Evolutionary conservation across 2,797 vertebrate species (phyloP).

Genomic region (Enteromius paludinosus): DNA sequence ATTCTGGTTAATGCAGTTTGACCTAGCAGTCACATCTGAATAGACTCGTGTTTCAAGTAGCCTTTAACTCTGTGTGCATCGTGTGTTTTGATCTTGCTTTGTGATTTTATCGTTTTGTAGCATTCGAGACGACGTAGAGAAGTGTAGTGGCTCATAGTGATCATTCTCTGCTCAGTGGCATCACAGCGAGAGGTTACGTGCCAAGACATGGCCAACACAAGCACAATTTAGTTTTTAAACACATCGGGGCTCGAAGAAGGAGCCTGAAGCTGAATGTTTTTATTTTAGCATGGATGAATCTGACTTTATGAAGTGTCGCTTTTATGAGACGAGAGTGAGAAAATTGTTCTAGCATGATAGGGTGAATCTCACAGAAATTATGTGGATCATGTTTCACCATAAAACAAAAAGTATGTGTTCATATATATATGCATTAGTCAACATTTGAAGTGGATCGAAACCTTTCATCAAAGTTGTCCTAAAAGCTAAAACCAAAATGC

Average conservation of each 20-base stretch:
- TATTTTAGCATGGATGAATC: constrained; percentile 5
- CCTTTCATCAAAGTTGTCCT: no score
- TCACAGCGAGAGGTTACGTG: not conserved
- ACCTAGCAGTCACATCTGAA: constrained; percentile 48
- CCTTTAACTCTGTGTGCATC: constrained; percentile 46
- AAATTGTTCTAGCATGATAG: not conserved
- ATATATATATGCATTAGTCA: not conserved
- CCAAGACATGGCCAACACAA: constrained; percentile 3
- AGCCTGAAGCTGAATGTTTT: not conserved
- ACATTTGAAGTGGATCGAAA: no score
- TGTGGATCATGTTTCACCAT: not conserved
- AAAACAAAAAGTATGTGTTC: not conserved
- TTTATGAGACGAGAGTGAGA: not conserved
- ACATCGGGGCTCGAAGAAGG: not conserved
- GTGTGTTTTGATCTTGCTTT: constrained; percentile 50
- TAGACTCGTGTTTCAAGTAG: constrained; percentile 53
- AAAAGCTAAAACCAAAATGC: no score
- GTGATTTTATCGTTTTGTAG: constrained; percentile 56
- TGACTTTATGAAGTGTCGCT: not conserved
- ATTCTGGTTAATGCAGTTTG: constrained; percentile 39
- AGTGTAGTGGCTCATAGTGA: constrained; percentile 34
- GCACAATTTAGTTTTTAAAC: not conserved
- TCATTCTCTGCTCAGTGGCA: constrained; percentile 12
- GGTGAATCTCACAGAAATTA: not conserved
- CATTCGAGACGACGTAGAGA: constrained; percentile 15